Percentiles rank a stretch among this genome's conserved stretches.
These are phyloP conservation scores for Euplexia lucipara DNA, from an alignment of 2,888 invertebrate genomes.

Conservation along the genomic window DNA sequence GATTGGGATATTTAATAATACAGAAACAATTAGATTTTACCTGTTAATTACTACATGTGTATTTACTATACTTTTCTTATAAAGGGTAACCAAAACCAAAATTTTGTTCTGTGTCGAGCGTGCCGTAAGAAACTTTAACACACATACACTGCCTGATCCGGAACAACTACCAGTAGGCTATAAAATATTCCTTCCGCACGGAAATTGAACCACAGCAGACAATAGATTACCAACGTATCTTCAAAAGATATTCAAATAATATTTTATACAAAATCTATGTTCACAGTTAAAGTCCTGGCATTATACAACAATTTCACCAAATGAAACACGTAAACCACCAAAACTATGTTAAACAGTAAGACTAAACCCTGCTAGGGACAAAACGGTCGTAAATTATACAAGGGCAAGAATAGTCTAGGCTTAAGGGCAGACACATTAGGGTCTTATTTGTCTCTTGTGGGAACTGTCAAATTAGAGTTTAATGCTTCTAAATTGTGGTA, in stretches of 20 bases:
- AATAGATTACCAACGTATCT: too few relatives aligned
- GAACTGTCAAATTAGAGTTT: slow-evolving; percentile 34
- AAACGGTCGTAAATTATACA: slow-evolving; percentile 19
- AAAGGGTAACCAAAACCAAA: too few relatives aligned
- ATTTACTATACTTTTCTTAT: too few relatives aligned
- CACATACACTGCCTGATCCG: too few relatives aligned
- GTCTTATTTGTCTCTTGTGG: slow-evolving; percentile 30
- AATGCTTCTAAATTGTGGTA: slow-evolving; percentile 10
- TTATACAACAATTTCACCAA: neutral
- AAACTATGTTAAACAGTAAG: neutral
- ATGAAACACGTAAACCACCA: neutral
- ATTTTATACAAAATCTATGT: too few relatives aligned
- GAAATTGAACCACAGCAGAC: too few relatives aligned
- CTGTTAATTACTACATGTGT: too few relatives aligned
- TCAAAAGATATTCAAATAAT: too few relatives aligned
- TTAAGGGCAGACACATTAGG: slow-evolving; percentile 29
- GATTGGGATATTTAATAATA: neutral
- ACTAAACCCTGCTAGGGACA: neutral
- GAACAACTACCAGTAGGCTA: too few relatives aligned
- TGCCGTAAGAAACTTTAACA: too few relatives aligned
- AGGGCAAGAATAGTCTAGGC: slow-evolving; percentile 5
- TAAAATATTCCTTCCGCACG: too few relatives aligned
- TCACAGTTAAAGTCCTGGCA: neutral
- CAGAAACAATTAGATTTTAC: neutral
- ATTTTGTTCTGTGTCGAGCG: too few relatives aligned